Evolutionary conservation across 2,113 vertebrate genomes (phyloP), one percentile per base, ranked within the genome.

Genomic region (Psilopogon haemacephalus): DNA sequence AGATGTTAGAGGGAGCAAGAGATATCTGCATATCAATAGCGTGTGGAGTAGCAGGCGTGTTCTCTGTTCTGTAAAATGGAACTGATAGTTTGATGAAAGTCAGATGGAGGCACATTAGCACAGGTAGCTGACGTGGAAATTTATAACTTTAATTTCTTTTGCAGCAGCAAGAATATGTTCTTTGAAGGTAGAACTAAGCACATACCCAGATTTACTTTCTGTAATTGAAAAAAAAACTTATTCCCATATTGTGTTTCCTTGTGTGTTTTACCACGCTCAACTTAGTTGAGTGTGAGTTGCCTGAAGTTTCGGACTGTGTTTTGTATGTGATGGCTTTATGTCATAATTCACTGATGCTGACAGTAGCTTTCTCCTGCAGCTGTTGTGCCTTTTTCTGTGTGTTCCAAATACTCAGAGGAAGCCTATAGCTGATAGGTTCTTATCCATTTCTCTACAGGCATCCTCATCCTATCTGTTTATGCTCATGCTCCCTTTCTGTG

Each of bases 261-360:
- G 26, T 9, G 15, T 40, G 27, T 30, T 54, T 76, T 79, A 50
- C 54, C 15, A 12, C 1, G 6, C 23, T 81, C 35, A 37, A 32
- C 19, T 64, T 1, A 9, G 48, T 9, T 37, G 69, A 15, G 52
- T 18, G 35, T 52, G 35, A 2, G 6, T 6, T 46, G 38, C 15
- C 27, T 37, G 52, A n/a, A 16, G 4, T 8, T 19, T 67, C 16
- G 11, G 50, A 3, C 0, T 13, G 2, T 15, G 18, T 27, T 58
- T 23, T 18, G 33, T 38, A 11, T 1, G 2, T 69, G 28, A 16
- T 16, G 5, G 8, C 6, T 54, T 33, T 26, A 28, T 74, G 55
- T 37, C 1, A 0, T n/a, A 71, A 5, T 42, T 55, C 44, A 40
- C 21, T 13, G 10, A 24, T 3, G 10, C 58, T 40, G 59, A 9